Conservation (phyloP, 2,888 invertebrate genomes). For the Trachelus tabidus region DNA sequence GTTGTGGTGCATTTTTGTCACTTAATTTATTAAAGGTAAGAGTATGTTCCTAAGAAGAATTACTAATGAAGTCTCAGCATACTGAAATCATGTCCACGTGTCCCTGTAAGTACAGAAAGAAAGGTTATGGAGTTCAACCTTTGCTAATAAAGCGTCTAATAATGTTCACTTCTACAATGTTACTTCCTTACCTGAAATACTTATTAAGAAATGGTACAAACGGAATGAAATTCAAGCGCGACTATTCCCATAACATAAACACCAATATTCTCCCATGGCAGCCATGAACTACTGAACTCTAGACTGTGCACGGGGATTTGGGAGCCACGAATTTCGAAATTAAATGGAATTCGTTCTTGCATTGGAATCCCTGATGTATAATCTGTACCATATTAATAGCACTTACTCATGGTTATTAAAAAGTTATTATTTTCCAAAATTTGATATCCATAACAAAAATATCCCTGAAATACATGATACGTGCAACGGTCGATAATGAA, state of each 20-base stretch:
- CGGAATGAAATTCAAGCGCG: not conserved
- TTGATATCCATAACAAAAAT: not conserved
- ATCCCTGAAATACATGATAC: not conserved
- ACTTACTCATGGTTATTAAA: not conserved
- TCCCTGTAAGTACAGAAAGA: not conserved
- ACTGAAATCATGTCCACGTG: not conserved
- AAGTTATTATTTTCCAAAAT: not conserved
- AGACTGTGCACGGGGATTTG: not conserved
- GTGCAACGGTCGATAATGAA: not conserved
- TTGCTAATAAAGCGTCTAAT: not conserved
- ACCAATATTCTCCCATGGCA: not conserved
- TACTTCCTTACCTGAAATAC: not conserved
- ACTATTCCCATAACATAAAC: not conserved
- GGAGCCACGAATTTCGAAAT: not conserved
- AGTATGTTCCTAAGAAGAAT: not conserved
- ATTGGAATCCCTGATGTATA: not conserved
- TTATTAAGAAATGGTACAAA: not conserved
- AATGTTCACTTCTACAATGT: not conserved
- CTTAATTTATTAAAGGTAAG: not conserved
- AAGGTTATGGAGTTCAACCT: not conserved
- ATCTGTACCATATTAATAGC: not conserved
- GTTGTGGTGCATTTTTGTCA: conserved; percentile 70
- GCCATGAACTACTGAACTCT: not conserved
- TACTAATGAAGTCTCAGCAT: not conserved
- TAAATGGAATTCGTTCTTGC: not conserved